These are phyloP conservation scores for Archaeoteleia sp. DNA, from an alignment of 2,888 invertebrate species.

Conservation along the genomic window DNA sequence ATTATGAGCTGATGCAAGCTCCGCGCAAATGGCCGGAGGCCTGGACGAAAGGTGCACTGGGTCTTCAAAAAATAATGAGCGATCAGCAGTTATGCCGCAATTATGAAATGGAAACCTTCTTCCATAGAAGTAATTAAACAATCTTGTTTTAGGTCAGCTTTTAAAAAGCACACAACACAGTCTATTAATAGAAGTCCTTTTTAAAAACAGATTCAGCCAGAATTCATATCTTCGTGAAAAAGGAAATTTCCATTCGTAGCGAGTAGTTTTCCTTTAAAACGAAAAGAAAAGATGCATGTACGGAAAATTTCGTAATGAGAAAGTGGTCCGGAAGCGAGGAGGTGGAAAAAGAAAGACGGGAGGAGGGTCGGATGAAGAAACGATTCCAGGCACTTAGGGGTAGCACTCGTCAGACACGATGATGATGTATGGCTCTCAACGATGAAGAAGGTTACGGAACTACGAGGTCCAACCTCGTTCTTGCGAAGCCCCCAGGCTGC, in stretches of 20 bases:
- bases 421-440: constrained; percentile 67
- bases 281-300: constrained; percentile 13
- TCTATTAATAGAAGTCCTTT: too few species aligned
- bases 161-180: too few species aligned
- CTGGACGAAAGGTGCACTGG: not conserved
- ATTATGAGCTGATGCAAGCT: constrained; percentile 58
- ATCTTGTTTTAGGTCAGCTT: too few species aligned
- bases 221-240: too few species aligned
- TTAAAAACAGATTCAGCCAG: too few species aligned
- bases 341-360: constrained; percentile 52
- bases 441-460: constrained; percentile 58
- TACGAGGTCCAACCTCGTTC: constrained; percentile 56
- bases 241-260: too few species aligned
- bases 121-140: too few species aligned
- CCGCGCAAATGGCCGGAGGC: constrained; percentile 23
- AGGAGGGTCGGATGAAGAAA: constrained; percentile 46
- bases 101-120: too few species aligned
- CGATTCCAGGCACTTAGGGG: constrained; percentile 67
- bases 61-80: not conserved
- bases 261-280: constrained; percentile 22
- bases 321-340: not conserved
- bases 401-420: constrained; percentile 62
- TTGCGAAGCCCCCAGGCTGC: constrained; percentile 46
- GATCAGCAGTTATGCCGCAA: too few species aligned
- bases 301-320: constrained; percentile 27